Conservation (phyloP, 2,888 invertebrate genomes). For the Coleophora flavipennella region DNA sequence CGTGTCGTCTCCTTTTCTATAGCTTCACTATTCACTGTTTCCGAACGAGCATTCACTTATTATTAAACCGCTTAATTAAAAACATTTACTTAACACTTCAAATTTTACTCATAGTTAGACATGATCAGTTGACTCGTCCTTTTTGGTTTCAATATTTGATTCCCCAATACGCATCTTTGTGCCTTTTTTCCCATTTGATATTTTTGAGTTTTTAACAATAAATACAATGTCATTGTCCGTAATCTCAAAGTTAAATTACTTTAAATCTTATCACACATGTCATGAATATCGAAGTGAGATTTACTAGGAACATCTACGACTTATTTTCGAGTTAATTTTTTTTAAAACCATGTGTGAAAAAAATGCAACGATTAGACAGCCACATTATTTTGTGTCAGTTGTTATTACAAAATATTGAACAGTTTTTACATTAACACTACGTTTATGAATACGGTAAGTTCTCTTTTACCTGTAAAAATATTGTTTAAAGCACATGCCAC, state of each 20-base stretch:
- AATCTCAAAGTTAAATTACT: conserved; percentile 1
- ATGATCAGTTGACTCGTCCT: conserved; percentile 53
- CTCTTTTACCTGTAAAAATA: conserved; percentile 68
- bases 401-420: conserved; percentile 59
- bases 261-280: conserved; percentile 38
- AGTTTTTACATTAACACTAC: conserved; percentile 58
- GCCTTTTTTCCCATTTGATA: conserved; percentile 23
- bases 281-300: conserved; percentile 46
- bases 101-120: conserved; percentile 54
- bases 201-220: conserved; percentile 25
- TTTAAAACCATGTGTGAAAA: conserved; percentile 50
- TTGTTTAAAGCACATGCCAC: conserved; percentile 64
- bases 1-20: conserved; percentile 46
- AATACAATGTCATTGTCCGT: conserved; percentile 10
- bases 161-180: conserved; percentile 53
- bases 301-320: conserved; percentile 60
- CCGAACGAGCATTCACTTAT: conserved; percentile 59
- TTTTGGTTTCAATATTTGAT: conserved; percentile 56
- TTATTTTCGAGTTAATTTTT: conserved; percentile 36
- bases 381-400: conserved; percentile 51
- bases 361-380: conserved; percentile 67
- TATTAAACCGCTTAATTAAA: conserved; percentile 59
- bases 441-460: conserved; percentile 65
- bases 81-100: conserved; percentile 66
- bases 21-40: conserved; percentile 47